Evolutionary conservation across 2,113 vertebrate species (phyloP), one percentile per base, ranked within the genome.

Genomic region (Ptilorrhoa leucosticta): DNA sequence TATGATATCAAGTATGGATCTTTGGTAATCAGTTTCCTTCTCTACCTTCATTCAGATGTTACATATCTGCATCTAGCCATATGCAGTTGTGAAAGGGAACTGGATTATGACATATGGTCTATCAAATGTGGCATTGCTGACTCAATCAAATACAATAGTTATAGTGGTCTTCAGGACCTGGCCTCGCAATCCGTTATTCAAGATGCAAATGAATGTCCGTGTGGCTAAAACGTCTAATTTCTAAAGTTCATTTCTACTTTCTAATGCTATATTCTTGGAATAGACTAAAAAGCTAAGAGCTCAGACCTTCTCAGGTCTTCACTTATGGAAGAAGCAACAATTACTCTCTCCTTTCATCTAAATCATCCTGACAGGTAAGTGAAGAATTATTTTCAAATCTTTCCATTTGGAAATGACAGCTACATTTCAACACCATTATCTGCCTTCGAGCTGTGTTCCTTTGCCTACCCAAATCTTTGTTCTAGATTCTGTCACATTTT

Each of bases 301-400:
- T 94, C 24, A 75, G 64, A 75, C 18, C 6, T 42, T 65, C 39
- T 60, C 23, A 61, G 27, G 26, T 75, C 44, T 89, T 82, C 24
- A 28, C 17, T 64, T 76, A 64, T 0, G 53, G 48, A 93, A 91
- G 89, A 73, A 86, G 24, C 21, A 90, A 40, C 57, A 83, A 30
- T 54, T 75, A 68, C 69, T 87, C 48, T 28, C 15, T 91, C 18
- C 16, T 78, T 87, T 56, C 15, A 24, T 47, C 31, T 19, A 69
- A 82, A 72, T 58, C n/a, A 72, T 76, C 33, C 45, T 83, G 81
- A 39, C 37, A 81, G 31, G 31, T 92, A 81, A 73, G 22, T 40
- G 58, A 92, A 89, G 64, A 70, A 53, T 68, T 90, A 80, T 90
- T 93, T 96, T 91, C 72, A 78, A 89, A 68, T 75, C 80, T 89